These are phyloP conservation scores for Berghia stephanieae DNA, from an alignment of 1,140 invertebrate species.

Conservation along the genomic window DNA sequence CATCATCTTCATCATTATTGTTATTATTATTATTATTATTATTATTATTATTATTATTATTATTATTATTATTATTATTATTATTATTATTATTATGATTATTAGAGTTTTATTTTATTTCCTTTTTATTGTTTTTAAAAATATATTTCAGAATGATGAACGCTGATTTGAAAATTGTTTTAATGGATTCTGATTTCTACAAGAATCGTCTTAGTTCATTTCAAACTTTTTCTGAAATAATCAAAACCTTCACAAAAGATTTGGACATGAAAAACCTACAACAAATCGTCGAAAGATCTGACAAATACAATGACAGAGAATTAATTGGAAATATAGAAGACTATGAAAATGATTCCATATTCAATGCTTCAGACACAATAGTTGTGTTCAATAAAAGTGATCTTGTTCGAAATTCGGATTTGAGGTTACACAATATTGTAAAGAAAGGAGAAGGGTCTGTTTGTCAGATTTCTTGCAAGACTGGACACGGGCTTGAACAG, in stretches of 20 bases:
- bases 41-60: not conserved
- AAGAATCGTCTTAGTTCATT: not conserved
- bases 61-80: not conserved
- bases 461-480: conserved; percentile 20
- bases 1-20: not conserved
- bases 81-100: not conserved
- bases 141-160: not conserved
- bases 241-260: not conserved
- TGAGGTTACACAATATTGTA: too few relatives aligned
- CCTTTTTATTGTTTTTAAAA: not conserved
- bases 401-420: not conserved
- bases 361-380: not conserved
- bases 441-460: not conserved
- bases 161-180: conserved; percentile 24
- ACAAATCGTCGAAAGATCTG: not conserved
- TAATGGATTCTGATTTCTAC: not conserved
- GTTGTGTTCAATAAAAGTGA: conserved; percentile 29
- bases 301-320: not conserved
- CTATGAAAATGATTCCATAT: not conserved
- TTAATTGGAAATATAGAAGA: not conserved
- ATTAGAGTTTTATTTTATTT: not conserved
- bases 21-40: not conserved
- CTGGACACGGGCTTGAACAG: conserved; percentile 17
- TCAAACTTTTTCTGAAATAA: conserved; percentile 15
- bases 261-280: not conserved